Evolutionary conservation across 2,888 invertebrate genomes (phyloP).

Genomic region (Volucella inflata): DNA sequence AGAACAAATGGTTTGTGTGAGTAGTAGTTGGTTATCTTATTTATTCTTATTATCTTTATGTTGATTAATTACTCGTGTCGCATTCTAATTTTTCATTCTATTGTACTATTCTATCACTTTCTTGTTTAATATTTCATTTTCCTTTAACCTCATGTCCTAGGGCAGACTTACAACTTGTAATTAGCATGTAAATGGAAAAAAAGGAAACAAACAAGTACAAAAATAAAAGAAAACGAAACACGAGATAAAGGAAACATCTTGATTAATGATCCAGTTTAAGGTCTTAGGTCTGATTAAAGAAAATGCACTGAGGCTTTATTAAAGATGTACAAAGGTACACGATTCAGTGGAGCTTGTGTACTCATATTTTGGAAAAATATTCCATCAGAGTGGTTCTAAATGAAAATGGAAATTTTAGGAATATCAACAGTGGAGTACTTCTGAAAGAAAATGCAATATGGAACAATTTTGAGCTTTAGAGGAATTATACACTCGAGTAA

Average conservation of each 20-base stretch:
- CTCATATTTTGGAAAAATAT: no score
- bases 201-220: slow-evolving; percentile 4
- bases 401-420: no score
- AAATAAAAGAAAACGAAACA: background rate
- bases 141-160: slow-evolving; percentile 4
- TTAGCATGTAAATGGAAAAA: slow-evolving; percentile 52
- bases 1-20: background rate
- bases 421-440: no score
- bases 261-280: slow-evolving; percentile 43
- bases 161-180: slow-evolving; percentile 47
- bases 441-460: no score
- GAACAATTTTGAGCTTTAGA: no score
- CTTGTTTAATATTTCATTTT: background rate
- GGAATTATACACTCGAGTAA: no score
- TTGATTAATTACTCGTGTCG: slow-evolving; percentile 40
- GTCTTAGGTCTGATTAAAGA: slow-evolving; percentile 13
- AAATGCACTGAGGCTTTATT: slow-evolving; percentile 2
- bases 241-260: slow-evolving; percentile 21
- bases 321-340: no score
- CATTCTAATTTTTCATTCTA: slow-evolving; percentile 11
- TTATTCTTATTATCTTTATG: slow-evolving; percentile 17
- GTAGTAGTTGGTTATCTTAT: background rate
- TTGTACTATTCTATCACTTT: background rate
- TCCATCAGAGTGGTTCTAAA: no score
- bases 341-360: no score